Evolutionary conservation across 2,113 vertebrate species (phyloP).

Genomic region (Struthidea cinerea): DNA sequence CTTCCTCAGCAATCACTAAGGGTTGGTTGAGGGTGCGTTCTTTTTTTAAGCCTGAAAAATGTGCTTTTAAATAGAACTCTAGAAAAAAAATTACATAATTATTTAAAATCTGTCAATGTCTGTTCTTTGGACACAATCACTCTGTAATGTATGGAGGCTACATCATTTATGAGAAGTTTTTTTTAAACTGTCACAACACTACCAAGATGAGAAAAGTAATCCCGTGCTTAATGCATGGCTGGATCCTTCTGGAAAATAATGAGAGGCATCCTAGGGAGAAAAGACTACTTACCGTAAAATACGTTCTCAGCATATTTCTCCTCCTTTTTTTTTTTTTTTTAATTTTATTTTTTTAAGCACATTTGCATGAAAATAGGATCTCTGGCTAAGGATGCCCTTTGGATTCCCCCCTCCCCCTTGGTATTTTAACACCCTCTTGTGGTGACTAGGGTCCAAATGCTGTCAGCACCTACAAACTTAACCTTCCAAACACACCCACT

Average conservation of each 20-base stretch:
- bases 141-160: not conserved
- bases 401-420: not conserved
- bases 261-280: not conserved
- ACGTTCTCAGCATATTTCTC: not conserved
- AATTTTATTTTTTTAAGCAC: not conserved
- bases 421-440: not conserved
- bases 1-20: constrained; percentile 61
- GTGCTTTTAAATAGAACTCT: constrained; percentile 34
- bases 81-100: constrained; percentile 42
- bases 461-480: not conserved
- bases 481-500: not conserved
- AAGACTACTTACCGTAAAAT: not conserved
- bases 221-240: not conserved
- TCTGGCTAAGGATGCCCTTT: not conserved
- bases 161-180: not conserved
- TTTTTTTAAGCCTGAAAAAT: constrained; percentile 48
- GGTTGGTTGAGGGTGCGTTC: not conserved
- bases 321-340: not conserved
- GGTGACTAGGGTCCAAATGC: not conserved
- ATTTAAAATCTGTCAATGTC: constrained; percentile 52
- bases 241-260: constrained; percentile 22
- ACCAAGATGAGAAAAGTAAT: constrained; percentile 30
- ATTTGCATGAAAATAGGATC: not conserved
- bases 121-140: constrained; percentile 17
- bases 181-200: not conserved